Evolutionary conservation across 2,888 invertebrate species (phyloP).

Genomic region (Himalopsyche anomala): DNA sequence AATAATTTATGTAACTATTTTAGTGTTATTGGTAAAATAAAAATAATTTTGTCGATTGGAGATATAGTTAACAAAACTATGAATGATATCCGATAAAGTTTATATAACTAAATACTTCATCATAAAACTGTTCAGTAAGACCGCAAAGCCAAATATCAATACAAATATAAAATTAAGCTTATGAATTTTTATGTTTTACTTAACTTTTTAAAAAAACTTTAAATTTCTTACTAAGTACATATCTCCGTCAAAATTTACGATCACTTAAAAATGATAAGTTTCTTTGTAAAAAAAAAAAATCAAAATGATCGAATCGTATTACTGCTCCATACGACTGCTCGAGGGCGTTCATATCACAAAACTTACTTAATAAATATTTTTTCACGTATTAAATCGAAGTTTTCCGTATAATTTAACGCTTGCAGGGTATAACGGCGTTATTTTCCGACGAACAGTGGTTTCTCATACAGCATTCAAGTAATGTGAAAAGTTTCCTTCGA

Average conservation of each 20-base stretch:
- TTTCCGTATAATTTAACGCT: conserved; percentile 62
- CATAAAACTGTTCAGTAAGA: no score
- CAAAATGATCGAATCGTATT: conserved; percentile 11
- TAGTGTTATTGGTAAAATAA: no score
- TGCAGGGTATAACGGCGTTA: conserved; percentile 43
- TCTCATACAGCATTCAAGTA: conserved; percentile 63
- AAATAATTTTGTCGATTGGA: no score
- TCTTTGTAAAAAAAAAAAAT: background rate
- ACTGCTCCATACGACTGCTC: background rate
- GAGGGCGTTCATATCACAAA: conserved; percentile 48
- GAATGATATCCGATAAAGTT: no score
- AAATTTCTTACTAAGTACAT: background rate
- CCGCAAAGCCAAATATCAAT: no score
- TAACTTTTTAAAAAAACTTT: background rate
- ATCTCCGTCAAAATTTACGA: background rate
- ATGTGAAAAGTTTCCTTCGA: conserved; percentile 63
- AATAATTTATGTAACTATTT: no score
- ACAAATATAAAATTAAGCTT: no score
- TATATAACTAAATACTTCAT: no score
- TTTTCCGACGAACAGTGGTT: conserved; percentile 50
- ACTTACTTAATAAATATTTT: conserved; percentile 63
- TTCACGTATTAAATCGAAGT: conserved; percentile 61
- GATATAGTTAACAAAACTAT: no score
- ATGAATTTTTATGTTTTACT: no score
- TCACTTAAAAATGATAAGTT: conserved; percentile 17